Conservation (phyloP, 2,113 vertebrate species). For the Tinamus guttatus region DNA sequence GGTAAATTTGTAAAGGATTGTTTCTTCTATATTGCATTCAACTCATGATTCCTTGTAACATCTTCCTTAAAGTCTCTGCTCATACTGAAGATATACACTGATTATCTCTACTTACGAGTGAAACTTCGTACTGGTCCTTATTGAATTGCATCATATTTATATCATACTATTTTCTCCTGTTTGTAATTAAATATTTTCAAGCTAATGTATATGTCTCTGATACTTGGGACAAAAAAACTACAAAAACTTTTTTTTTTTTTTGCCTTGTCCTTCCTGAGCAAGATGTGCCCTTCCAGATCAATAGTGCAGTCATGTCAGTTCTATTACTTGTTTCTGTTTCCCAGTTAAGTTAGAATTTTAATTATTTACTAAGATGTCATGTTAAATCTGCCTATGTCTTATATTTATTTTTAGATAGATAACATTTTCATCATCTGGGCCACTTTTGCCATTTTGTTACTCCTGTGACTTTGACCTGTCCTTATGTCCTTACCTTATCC, state of each 20-base stretch:
- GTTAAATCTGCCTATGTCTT: neutral
- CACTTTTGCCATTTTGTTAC: neutral
- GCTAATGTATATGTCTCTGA: neutral
- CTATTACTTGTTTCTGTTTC: neutral
- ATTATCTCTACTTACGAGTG: neutral
- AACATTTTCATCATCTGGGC: neutral
- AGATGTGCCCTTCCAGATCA: neutral
- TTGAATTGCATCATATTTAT: neutral
- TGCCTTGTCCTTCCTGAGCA: neutral
- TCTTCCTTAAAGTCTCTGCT: neutral
- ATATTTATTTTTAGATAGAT: neutral
- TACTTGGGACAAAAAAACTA: neutral
- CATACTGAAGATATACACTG: neutral
- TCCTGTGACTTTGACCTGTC: neutral
- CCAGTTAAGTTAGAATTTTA: neutral
- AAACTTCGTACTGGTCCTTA: neutral
- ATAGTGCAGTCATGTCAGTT: neutral
- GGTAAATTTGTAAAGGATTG: neutral
- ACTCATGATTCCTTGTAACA: neutral
- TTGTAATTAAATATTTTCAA: slow-evolving; percentile 4
- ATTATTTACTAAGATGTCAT: neutral
- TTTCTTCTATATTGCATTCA: neutral
- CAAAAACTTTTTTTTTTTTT: neutral
- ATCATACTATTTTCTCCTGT: neutral
- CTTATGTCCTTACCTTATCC: neutral